A percentile compares a stretch with the other conserved stretches of the same genome.
Evolutionary conservation across 2,888 invertebrate species (phyloP).

Genomic region (Phalera bucephala): DNA sequence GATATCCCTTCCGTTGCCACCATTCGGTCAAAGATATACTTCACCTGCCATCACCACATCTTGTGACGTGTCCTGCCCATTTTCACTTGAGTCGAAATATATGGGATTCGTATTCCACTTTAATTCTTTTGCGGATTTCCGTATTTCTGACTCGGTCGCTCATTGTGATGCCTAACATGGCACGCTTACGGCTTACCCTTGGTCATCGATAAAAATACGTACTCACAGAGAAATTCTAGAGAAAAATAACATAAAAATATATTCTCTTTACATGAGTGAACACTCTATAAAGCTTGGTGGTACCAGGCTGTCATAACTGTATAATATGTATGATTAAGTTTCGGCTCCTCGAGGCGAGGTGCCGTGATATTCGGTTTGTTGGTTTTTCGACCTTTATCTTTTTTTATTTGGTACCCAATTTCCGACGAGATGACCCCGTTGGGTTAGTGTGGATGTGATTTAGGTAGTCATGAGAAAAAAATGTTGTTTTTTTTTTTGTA

Average conservation of each 20-base stretch:
- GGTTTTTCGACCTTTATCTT: constrained; percentile 67
- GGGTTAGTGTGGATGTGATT: constrained; percentile 40
- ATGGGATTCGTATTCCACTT: no score
- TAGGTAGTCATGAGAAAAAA: neutral
- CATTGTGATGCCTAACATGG: no score
- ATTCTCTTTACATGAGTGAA: constrained; percentile 33
- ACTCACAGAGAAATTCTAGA: no score
- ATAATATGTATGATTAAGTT: constrained; percentile 77
- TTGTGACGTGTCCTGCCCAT: no score
- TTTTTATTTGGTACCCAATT: constrained; percentile 49
- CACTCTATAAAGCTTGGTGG: constrained; percentile 52
- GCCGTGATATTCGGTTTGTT: constrained; percentile 71
- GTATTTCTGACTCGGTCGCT: no score
- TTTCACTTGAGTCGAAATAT: no score
- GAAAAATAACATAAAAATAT: neutral
- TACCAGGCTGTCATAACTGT: constrained; percentile 67
- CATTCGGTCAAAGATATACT: no score
- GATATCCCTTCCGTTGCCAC: no score
- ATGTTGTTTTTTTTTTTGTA: neutral
- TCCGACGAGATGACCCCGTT: constrained; percentile 39
- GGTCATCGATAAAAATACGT: no score
- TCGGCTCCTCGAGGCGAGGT: constrained; percentile 68
- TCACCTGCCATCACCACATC: no score
- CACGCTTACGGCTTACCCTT: no score
- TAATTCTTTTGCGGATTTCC: no score